phyloP scores from a whole-genome alignment of 2,797 vertebrate genomes.

The Dendrocincla fuliginosa region DNA sequence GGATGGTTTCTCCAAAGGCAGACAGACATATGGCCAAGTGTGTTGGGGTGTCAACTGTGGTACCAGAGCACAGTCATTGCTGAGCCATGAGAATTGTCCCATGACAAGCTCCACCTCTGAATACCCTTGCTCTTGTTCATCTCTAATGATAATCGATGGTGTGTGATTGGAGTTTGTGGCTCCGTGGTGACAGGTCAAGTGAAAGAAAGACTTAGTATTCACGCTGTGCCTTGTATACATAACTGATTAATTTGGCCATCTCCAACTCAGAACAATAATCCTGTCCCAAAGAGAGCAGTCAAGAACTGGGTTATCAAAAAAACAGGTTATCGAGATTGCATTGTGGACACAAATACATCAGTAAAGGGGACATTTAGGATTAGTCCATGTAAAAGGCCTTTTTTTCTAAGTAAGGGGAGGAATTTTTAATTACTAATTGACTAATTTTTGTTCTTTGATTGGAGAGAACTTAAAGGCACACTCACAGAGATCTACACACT shows the following conservation, averaged over 20 bases:
- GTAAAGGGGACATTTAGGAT: not conserved
- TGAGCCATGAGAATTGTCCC: not conserved
- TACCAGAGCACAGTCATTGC: not conserved
- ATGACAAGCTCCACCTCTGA: not conserved
- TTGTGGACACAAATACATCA: not conserved
- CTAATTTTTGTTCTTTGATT: not conserved
- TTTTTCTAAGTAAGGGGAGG: not conserved
- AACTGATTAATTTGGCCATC: not conserved
- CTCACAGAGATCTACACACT: no score
- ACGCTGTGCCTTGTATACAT: not conserved
- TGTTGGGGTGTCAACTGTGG: not conserved
- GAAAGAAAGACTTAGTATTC: not conserved
- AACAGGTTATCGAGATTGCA: not conserved
- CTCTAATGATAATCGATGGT: not conserved
- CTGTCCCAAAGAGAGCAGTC: not conserved
- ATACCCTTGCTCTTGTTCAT: not conserved
- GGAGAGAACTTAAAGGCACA: not conserved
- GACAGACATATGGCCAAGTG: fast-evolving
- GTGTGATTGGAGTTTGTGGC: not conserved
- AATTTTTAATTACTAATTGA: not conserved
- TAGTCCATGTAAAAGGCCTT: not conserved
- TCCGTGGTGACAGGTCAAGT: not conserved
- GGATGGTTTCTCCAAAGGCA: not conserved
- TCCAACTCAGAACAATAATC: not conserved
- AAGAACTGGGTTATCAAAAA: not conserved